phyloP scores from a whole-genome alignment of 2,888 invertebrate species.

The Silvanus unidentatus region DNA sequence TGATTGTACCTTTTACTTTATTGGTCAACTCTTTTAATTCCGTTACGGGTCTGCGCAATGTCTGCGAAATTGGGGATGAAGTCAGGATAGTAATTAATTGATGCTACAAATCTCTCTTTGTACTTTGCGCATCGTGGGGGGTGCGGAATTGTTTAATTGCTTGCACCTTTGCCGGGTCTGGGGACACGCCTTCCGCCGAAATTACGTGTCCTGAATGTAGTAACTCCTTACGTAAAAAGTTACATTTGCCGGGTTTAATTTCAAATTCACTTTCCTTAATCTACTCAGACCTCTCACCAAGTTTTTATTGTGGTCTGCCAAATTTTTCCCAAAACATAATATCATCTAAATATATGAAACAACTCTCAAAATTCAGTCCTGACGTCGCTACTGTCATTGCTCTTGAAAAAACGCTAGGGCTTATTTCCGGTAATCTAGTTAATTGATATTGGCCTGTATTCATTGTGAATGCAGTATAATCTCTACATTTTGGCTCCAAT shows the following conservation, averaged over 20 bases:
- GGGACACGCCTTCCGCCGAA: slow-evolving; percentile 5
- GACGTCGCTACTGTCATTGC: slow-evolving; percentile 9
- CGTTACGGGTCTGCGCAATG: too few species aligned
- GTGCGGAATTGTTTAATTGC: neutral
- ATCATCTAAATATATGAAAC: slow-evolving; percentile 2
- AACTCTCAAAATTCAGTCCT: neutral
- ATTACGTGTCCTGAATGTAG: slow-evolving; percentile 12
- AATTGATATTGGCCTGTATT: slow-evolving; percentile 28
- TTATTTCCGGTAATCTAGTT: slow-evolving; percentile 21
- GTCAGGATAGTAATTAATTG: neutral
- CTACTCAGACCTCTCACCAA: slow-evolving; percentile 9
- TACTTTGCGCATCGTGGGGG: too few species aligned
- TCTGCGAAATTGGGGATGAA: slow-evolving; percentile 1
- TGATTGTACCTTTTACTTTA: too few species aligned
- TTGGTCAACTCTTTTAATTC: too few species aligned
- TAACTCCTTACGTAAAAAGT: slow-evolving; percentile 17
- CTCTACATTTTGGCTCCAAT: too few species aligned
- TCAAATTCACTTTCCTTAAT: slow-evolving; percentile 8
- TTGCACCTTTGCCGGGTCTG: slow-evolving; percentile 2
- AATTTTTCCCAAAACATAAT: slow-evolving; percentile 15
- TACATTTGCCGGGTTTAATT: slow-evolving; percentile 18
- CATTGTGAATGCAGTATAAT: too few species aligned
- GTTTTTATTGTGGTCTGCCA: slow-evolving; percentile 18
- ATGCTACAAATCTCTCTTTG: neutral
- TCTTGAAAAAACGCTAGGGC: slow-evolving; percentile 19